Evolutionary conservation across 2,797 vertebrate genomes (phyloP), one percentile per base, ranked within the genome.

Genomic region (Lindbergichthys nudifrons): DNA sequence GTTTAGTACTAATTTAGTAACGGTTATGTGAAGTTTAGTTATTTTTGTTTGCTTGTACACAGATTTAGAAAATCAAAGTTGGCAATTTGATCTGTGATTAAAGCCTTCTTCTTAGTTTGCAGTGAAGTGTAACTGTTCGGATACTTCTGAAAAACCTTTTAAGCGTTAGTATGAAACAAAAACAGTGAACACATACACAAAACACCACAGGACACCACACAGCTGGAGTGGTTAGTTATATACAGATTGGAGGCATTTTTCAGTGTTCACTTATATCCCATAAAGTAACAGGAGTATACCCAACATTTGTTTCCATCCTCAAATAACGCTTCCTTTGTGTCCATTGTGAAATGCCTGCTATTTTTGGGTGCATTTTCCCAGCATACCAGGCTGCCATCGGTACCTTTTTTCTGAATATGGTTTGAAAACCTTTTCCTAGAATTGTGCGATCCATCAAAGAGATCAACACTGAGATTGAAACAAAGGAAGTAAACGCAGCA

Each of bases 1-100:
- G 32, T 65, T 81, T 70, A 62, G 26, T 36, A 41, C 41, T 75
- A 23, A 71, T 80, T 65, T 71, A 68, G 45, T 58, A 2, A 19
- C 0, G 2, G 14, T 43, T 59, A 16, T 64, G 32, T 59, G 5
- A 65, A 42, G 23, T 70, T 83, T 67, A 30, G 36, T 16, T 56
- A 36, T 36, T 23, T 69, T 69, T 78, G 10, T 67, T 48, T 26
- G 15, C 3, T 1, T 36, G 51, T 15, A 52, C 23, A n/a, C 10
- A 19, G 30, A 47, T 14, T 46, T 30, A 46, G 45, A 51, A 16
- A 57, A 45, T 51, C 36, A 48, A 9, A 42, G 19, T 41, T 57
- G 39, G 23, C 23, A 16, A 18, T 66, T 56, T 45, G 39, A 54
- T 39, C n/a, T 10, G 48, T 50, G 46, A 15, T 48, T 12, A 41